phyloP scores from a whole-genome alignment of 2,797 vertebrate species.

The Galago senegalensis region DNA sequence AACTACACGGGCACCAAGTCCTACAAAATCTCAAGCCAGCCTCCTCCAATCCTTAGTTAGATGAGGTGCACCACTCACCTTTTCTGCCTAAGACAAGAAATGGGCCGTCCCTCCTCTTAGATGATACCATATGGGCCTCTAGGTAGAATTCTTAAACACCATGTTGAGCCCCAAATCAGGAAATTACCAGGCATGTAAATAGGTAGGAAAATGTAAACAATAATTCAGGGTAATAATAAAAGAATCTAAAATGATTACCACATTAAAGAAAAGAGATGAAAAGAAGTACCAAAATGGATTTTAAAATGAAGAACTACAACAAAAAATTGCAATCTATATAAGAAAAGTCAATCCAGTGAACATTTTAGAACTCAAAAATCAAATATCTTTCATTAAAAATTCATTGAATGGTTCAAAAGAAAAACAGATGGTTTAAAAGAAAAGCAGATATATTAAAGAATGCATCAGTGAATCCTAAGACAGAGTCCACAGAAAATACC shows the following conservation, averaged over 20 bases:
- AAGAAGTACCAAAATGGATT: not conserved
- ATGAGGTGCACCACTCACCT: accelerated
- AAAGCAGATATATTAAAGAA: not conserved
- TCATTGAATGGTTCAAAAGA: not conserved
- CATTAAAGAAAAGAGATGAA: not conserved
- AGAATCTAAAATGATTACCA: not conserved
- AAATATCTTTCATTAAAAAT: not conserved
- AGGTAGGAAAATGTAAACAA: not conserved
- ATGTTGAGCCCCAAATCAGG: too few relatives aligned
- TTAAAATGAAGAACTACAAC: not conserved
- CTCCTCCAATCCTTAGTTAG: too few relatives aligned
- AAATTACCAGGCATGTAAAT: not conserved
- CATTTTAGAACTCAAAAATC: not conserved
- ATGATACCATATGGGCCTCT: not conserved
- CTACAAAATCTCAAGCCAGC: not conserved
- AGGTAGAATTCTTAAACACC: not conserved
- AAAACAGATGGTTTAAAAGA: not conserved
- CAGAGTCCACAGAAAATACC: not conserved
- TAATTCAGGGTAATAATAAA: not conserved
- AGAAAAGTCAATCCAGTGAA: not conserved
- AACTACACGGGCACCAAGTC: not conserved
- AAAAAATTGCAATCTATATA: not conserved
- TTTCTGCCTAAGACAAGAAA: too few relatives aligned
- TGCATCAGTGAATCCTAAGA: not conserved
- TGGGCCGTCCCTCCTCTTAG: not conserved